phyloP scores from a whole-genome alignment of 2,888 invertebrate genomes.

The Sarcophaga rosellei region DNA sequence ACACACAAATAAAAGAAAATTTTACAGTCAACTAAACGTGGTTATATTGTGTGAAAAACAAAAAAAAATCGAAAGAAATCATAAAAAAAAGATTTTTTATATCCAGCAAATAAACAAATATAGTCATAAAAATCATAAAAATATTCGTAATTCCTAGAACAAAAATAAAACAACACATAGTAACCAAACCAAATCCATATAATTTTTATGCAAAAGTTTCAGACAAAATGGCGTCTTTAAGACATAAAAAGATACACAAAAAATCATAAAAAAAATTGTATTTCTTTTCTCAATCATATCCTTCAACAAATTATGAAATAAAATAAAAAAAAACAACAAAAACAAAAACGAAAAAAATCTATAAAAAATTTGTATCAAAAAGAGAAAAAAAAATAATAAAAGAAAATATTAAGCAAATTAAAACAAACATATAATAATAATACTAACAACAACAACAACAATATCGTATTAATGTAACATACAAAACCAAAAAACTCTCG shows the following conservation, averaged over 20 bases:
- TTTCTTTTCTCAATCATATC: too few species aligned
- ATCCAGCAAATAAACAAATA: constrained; percentile 53
- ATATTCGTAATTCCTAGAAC: constrained; percentile 23
- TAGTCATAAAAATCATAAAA: constrained; percentile 60
- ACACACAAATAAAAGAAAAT: constrained; percentile 9
- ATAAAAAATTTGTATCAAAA: neutral
- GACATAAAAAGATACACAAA: constrained; percentile 24
- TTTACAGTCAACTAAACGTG: neutral
- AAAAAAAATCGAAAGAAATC: neutral
- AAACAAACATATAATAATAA: constrained; percentile 31
- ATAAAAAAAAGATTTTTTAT: constrained; percentile 22
- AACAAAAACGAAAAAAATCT: neutral
- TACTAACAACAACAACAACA: too few species aligned
- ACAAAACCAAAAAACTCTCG: neutral
- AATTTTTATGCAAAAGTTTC: constrained; percentile 22
- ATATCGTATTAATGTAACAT: too few species aligned
- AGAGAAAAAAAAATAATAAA: constrained; percentile 2
- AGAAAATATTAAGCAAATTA: constrained; percentile 16
- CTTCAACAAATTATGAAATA: too few species aligned
- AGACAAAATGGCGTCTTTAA: constrained; percentile 52
- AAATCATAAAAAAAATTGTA: constrained; percentile 12
- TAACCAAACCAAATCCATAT: neutral
- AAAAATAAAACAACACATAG: constrained; percentile 23
- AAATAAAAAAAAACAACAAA: neutral
- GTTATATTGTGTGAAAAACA: too few species aligned